A percentile compares a stretch with the other conserved stretches of the same genome.
Evolutionary conservation across 2,888 invertebrate species (phyloP).

Genomic region (Diarsia brunnea): DNA sequence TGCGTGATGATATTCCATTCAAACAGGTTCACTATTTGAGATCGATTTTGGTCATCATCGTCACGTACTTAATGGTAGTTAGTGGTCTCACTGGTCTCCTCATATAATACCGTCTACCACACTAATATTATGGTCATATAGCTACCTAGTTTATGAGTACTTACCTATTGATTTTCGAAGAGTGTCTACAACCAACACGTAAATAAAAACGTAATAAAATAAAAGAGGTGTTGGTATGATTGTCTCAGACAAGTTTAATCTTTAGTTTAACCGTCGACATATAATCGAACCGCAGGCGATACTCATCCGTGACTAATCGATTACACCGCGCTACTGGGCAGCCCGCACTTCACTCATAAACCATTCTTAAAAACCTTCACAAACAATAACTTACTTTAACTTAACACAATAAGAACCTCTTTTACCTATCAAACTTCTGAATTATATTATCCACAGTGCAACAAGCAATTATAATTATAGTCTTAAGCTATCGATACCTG

Average conservation of each 20-base stretch:
- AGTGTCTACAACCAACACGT: not conserved
- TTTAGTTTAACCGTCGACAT: conserved; percentile 70
- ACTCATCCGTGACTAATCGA: conserved; percentile 80
- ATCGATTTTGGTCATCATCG: conserved; percentile 73
- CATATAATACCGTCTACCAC: conserved; percentile 26
- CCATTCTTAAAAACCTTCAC: conserved; percentile 55
- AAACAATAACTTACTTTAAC: conserved; percentile 59
- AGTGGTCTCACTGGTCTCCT: conserved; percentile 55
- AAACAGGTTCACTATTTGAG: conserved; percentile 82
- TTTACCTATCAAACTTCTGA: conserved; percentile 39
- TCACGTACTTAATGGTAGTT: conserved; percentile 78
- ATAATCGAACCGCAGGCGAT: conserved; percentile 74
- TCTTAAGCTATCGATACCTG: conserved; percentile 68
- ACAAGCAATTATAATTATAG: conserved; percentile 65
- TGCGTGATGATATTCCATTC: conserved; percentile 83
- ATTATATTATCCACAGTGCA: conserved; percentile 56
- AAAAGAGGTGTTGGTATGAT: conserved; percentile 41
- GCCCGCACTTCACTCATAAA: conserved; percentile 67
- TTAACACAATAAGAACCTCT: conserved; percentile 46
- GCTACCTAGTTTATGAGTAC: not conserved
- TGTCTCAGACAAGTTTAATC: conserved; percentile 59
- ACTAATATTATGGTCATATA: conserved; percentile 2
- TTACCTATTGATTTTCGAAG: not conserved
- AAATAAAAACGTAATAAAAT: conserved; percentile 54
- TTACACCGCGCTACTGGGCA: conserved; percentile 82